Evolutionary conservation across 2,888 invertebrate species (phyloP).

Genomic region (Alitta virens): DNA sequence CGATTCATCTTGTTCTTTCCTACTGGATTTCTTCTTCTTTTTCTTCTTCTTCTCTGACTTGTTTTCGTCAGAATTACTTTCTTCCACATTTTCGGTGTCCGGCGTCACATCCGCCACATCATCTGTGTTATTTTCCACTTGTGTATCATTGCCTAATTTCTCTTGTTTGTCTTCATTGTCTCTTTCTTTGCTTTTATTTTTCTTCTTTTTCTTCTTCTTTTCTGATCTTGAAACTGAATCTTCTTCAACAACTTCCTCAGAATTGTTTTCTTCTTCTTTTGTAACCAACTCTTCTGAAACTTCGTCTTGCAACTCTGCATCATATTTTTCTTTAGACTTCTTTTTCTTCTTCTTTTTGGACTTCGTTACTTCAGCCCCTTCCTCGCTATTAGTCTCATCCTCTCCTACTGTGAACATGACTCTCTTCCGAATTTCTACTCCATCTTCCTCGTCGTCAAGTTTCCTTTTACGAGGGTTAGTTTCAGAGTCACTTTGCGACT

Average conservation of each 20-base stretch:
- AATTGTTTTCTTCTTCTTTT: slow-evolving; percentile 14
- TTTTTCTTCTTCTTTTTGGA: slow-evolving; percentile 26
- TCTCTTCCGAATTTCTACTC: not conserved
- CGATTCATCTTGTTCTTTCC: too few relatives aligned
- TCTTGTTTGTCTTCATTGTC: slow-evolving; percentile 1
- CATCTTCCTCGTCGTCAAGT: too few relatives aligned
- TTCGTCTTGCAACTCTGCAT: slow-evolving; percentile 9
- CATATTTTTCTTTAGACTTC: slow-evolving; percentile 15
- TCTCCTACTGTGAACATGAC: not conserved
- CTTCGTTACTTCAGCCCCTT: slow-evolving; percentile 6
- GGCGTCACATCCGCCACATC: not conserved
- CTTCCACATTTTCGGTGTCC: slow-evolving; percentile 3
- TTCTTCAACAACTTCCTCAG: slow-evolving; percentile 10
- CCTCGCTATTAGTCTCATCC: not conserved
- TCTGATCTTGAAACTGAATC: not conserved
- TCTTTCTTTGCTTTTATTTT: slow-evolving; percentile 13
- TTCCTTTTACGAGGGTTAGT: not conserved
- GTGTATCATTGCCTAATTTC: slow-evolving; percentile 4
- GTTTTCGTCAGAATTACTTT: slow-evolving; percentile 8
- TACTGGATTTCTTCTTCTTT: not conserved
- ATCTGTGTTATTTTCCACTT: not conserved
- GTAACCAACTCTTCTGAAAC: not conserved
- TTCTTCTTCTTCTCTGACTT: slow-evolving; percentile 2
- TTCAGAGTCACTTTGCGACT: not conserved
- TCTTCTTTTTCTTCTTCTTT: slow-evolving; percentile 10